Evolutionary conservation across 2,888 invertebrate species (phyloP).

Genomic region (Sepiola atlantica): DNA sequence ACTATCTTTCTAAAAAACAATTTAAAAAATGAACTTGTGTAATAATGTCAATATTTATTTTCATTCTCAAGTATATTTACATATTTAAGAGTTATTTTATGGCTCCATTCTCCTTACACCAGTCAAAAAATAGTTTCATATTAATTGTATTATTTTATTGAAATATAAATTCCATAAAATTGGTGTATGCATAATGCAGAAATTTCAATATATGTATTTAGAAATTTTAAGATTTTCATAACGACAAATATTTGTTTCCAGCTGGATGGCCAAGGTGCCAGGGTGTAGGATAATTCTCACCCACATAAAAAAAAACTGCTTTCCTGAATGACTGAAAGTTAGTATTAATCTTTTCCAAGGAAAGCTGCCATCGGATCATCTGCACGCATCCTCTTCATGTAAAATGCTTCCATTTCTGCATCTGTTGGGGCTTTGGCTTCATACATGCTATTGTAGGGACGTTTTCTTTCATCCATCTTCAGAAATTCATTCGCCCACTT

Average conservation of each 20-base stretch:
- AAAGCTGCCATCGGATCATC: slow-evolving; percentile 87
- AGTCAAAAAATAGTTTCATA: not conserved
- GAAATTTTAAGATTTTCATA: not conserved
- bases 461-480: slow-evolving; percentile 88
- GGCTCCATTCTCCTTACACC: no score
- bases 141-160: slow-evolving; percentile 11
- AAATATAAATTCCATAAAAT: not conserved
- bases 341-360: not conserved
- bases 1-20: no score
- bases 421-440: slow-evolving; percentile 87
- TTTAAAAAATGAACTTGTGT: no score
- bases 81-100: no score
- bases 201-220: not conserved
- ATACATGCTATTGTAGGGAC: slow-evolving; percentile 89
- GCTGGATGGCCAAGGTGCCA: not conserved
- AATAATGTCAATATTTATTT: no score
- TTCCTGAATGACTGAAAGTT: not conserved
- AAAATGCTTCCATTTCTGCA: slow-evolving; percentile 94
- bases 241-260: no score
- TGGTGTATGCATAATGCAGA: not conserved
- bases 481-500: slow-evolving; percentile 80
- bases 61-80: no score
- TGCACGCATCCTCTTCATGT: slow-evolving; percentile 83
- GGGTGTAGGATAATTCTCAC: not conserved
- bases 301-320: not conserved